Evolutionary conservation across 2,797 vertebrate genomes (phyloP), one percentile per base, ranked within the genome.

Genomic region (Lemur catta): DNA sequence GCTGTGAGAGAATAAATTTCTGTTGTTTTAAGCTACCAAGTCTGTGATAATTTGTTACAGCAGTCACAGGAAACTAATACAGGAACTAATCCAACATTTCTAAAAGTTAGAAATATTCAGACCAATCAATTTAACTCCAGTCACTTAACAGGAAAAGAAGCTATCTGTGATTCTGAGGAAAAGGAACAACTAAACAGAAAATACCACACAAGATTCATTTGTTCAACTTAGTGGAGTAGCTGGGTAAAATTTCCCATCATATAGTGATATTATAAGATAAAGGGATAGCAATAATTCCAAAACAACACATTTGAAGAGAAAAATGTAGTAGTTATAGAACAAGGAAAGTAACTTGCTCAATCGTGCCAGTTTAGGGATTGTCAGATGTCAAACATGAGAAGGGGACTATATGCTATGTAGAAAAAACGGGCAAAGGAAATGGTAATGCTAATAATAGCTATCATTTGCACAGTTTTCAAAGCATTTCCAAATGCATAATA

Each of bases 151-250:
- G 48, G 55, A 59, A 84, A 89, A 95, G 35, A 88, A 88, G 8
- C 50, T 89, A 24, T 41, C 69, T 93, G 12, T 91, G 55, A 67
- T 84, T 94, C 38, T 80, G 41, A 94, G 20, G 84, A 59, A 94
- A 81, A 80, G 38, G 30, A 96, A 52, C 22, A 81, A 84, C 28
- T 65, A 80, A 90, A 80, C n/a, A 93, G 59, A 89, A 93, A 97
- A 84, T 55, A 80, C 4, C 57, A 82, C 4, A 28, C 59, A 76
- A 84, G 52, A 74, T 61, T 75, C 43, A 91, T 71, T 87, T 84
- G 84, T 89, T 93, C 69, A 96, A 24, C 22, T 11, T 74, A 71
- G 63, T 52, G 57, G 55, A 78, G 50, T 22, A 84, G 57, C 79
- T 86, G 43, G 79, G 67, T 35, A 88, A 48, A 80, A 86, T 50